Conservation (phyloP, 2,888 invertebrate species). For the Diadegma fenestrale region DNA sequence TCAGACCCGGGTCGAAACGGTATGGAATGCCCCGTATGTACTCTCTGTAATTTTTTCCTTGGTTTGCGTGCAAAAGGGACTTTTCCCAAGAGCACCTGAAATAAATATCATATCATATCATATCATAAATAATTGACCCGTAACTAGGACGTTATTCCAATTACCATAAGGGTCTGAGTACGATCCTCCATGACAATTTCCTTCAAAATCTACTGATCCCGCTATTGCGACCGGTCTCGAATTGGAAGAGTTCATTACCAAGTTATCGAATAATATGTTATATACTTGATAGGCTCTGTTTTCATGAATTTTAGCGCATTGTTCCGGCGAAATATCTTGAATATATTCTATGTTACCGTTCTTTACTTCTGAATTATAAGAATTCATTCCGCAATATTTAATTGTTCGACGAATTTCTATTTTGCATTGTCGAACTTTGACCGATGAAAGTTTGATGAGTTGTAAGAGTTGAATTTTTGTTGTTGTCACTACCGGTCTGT, state of each 20-base stretch:
- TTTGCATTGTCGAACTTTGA: neutral
- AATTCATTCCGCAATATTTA: neutral
- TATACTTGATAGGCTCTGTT: neutral
- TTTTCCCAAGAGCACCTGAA: no score
- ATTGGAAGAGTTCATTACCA: neutral
- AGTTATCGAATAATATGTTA: neutral
- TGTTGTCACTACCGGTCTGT: neutral
- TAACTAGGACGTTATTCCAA: constrained; percentile 40
- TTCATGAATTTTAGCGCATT: neutral
- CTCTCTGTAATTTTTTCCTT: no score
- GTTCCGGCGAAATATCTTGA: neutral
- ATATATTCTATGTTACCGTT: neutral
- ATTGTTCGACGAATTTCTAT: neutral
- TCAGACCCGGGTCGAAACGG: no score
- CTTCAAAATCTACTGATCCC: neutral
- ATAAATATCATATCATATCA: no score
- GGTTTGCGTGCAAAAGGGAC: no score
- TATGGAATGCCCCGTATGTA: no score
- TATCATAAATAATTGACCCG: neutral
- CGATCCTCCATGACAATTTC: neutral
- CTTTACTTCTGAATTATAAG: neutral
- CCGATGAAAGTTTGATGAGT: neutral
- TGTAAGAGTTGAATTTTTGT: neutral
- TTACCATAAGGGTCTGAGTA: constrained; percentile 26
- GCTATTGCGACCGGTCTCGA: neutral